Evolutionary conservation across 2,113 vertebrate genomes (phyloP), one percentile per base, ranked within the genome.

Genomic region (Dermatemys mawii): DNA sequence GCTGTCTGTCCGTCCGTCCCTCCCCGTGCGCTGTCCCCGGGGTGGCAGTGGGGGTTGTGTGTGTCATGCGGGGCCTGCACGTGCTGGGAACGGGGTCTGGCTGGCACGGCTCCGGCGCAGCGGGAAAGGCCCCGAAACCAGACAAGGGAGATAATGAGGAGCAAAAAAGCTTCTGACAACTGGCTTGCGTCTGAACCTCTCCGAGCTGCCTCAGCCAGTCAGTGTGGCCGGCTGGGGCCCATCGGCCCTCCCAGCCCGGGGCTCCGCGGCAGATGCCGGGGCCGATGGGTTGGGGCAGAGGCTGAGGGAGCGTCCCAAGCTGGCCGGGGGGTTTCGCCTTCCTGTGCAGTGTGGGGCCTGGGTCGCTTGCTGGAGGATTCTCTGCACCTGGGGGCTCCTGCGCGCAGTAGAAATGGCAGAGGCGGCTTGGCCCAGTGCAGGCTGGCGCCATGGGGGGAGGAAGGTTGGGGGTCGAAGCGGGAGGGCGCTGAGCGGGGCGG

Each of bases 41-140:
- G 17, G 54, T 70, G 75, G 48, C 27, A 81, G 29, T 27, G 75
- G 5, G 82, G 32, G 67, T 94, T 93, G 78, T 89, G 80, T 10
- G 3, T 53, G 1, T 0, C 24, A 4, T 12, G 38, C 10, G 1
- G 44, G 48, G 38, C 17, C 51, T 27, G 41, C 21, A 49, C 51
- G 29, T 54, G n/a, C 6, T 53, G 80, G 80, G 80, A 53, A 46
- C 38, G 5, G 5, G 26, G 11, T 26, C 80, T 46, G 53, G 80
- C 80, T 10, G 26, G 53, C 13, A 35, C 27, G 41, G 60, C 82
- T 76, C 60, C 83, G 87, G 19, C 49, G n/a, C 1, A 26, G 44
- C 51, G 91, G 89, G 79, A 86, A 92, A 86, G 89, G 78, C 78
- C 57, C 78, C 2, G 2, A 2, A 32, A 78, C 55, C 13, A 38